phyloP scores from a whole-genome alignment of 2,797 vertebrate genomes.

The Naso thynnoides region DNA sequence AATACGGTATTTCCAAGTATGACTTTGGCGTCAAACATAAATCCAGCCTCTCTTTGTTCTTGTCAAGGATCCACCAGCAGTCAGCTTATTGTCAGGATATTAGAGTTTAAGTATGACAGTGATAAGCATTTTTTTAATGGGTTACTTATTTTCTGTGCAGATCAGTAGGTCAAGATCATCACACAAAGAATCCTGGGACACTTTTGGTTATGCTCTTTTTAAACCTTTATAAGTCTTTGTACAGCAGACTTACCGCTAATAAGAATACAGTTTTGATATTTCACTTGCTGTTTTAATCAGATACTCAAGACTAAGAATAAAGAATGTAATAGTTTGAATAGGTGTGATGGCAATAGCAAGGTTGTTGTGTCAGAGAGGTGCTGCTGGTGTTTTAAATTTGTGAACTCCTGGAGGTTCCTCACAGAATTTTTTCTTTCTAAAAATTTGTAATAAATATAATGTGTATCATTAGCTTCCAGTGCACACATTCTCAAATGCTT shows the following conservation, averaged over 20 bases:
- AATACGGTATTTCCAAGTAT: too few relatives aligned
- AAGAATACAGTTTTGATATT: background rate
- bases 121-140: constrained; percentile 14
- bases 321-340: constrained; percentile 3
- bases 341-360: constrained; percentile 10
- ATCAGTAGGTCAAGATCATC: constrained; percentile 26
- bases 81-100: constrained; percentile 18
- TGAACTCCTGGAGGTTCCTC: constrained; percentile 32
- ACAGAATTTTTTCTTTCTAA: constrained; percentile 28
- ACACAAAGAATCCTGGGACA: constrained; percentile 1
- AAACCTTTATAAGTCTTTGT: background rate
- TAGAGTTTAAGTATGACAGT: constrained; percentile 6
- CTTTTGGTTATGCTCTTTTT: constrained; percentile 1
- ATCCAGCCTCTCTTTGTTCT: constrained; percentile 6
- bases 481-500: constrained; percentile 17
- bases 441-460: constrained; percentile 52
- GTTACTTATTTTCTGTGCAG: constrained; percentile 2
- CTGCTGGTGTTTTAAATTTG: constrained; percentile 25
- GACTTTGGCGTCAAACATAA: background rate
- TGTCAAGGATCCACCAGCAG: background rate
- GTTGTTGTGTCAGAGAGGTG: constrained; percentile 46
- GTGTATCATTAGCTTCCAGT: constrained; percentile 54
- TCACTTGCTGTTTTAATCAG: constrained; percentile 1
- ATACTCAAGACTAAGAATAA: constrained; percentile 19
- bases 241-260: constrained; percentile 1